These are phyloP conservation scores for Drosophila quadrilineata DNA, from an alignment of 1,140 invertebrate genomes.

Conservation along the genomic window DNA sequence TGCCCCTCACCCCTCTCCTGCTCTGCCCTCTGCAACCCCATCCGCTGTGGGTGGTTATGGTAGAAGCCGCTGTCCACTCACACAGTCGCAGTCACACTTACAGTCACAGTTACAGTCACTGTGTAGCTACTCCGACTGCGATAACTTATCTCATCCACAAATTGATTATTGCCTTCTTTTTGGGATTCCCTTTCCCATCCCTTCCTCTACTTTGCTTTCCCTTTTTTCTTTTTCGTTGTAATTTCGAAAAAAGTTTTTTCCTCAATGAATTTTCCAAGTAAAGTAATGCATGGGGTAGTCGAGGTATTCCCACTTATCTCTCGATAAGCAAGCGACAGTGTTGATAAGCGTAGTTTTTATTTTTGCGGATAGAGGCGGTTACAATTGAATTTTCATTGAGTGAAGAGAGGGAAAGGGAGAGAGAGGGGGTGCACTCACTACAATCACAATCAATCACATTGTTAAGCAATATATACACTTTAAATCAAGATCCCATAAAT, in stretches of 20 bases:
- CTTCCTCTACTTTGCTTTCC: too few relatives aligned
- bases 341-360: constrained; percentile 16
- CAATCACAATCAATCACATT: constrained; percentile 28
- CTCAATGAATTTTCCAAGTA: constrained; percentile 35
- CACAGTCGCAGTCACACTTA: constrained; percentile 3
- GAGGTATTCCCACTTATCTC: constrained; percentile 13
- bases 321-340: not conserved
- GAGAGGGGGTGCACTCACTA: too few relatives aligned
- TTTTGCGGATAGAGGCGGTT: not conserved
- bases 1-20: not conserved
- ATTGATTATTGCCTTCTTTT: constrained; percentile 67
- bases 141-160: constrained; percentile 61
- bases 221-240: too few relatives aligned
- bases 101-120: constrained; percentile 1
- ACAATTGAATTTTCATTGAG: constrained; percentile 7
- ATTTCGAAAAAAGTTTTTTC: constrained; percentile 22
- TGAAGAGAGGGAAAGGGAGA: too few relatives aligned
- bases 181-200: too few relatives aligned
- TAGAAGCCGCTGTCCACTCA: not conserved
- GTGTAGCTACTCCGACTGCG: constrained; percentile 9
- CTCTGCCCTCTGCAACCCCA: not conserved
- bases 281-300: not conserved
- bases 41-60: constrained; percentile 7
- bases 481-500: too few relatives aligned
- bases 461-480: constrained; percentile 13